A percentile compares a stretch with the other conserved stretches of the same genome.
Conservation (phyloP, 2,797 vertebrate species). For the Mormyrus proboscirostris region DNA sequence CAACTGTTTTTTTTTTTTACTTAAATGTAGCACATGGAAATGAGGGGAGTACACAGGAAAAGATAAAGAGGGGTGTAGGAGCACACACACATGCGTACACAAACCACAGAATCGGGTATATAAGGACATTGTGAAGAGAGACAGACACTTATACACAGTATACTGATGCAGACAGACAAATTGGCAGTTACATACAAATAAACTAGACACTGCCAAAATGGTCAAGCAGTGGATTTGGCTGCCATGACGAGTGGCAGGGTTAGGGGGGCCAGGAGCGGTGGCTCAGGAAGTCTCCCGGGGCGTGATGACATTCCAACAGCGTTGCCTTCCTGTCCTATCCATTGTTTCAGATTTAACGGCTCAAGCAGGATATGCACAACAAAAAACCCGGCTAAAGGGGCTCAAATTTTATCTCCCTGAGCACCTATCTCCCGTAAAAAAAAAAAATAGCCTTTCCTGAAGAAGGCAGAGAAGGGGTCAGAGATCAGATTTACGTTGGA, state of each 20-base stretch:
- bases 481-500: conserved; percentile 28
- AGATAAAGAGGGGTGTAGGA: not conserved
- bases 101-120: not conserved
- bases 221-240: not conserved
- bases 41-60: not conserved
- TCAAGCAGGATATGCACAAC: conserved; percentile 43
- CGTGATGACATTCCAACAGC: conserved; percentile 41
- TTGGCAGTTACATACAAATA: not conserved
- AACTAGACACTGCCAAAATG: not conserved
- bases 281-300: conserved; percentile 47
- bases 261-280: conserved; percentile 2
- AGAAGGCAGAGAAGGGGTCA: conserved; percentile 24
- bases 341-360: conserved; percentile 51
- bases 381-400: conserved; percentile 31
- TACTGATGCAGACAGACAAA: not conserved
- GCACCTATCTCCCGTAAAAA: conserved; percentile 3
- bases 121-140: not conserved
- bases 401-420: conserved; percentile 16
- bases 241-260: not conserved
- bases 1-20: not conserved
- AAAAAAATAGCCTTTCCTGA: not conserved
- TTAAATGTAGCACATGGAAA: not conserved
- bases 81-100: not conserved
- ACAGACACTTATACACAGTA: not conserved
- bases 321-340: conserved; percentile 31